Evolutionary conservation across 2,888 invertebrate species (phyloP).

Genomic region (Nineta flava): DNA sequence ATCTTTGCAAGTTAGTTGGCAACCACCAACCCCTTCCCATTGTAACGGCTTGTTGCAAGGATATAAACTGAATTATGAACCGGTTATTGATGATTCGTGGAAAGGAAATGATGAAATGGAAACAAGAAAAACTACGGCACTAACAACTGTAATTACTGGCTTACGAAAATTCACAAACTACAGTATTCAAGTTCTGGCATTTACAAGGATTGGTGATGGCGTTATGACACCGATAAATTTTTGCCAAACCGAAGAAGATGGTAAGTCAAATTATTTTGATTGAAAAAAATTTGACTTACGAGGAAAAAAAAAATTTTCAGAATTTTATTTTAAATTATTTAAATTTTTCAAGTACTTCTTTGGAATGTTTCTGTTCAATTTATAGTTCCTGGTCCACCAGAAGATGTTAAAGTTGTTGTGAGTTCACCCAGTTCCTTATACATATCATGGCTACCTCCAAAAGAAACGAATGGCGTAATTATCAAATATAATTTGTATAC

Average conservation of each 20-base stretch:
- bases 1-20: slow-evolving; percentile 65
- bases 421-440: slow-evolving; percentile 57
- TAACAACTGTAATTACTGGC: slow-evolving; percentile 51
- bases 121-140: slow-evolving; percentile 47
- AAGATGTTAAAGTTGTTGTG: slow-evolving; percentile 63
- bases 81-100: slow-evolving; percentile 34
- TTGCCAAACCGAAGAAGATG: slow-evolving; percentile 66
- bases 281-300: background rate
- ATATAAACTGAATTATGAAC: slow-evolving; percentile 53
- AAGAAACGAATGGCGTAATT: slow-evolving; percentile 58
- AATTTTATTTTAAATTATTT: background rate
- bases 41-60: slow-evolving; percentile 65
- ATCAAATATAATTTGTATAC: slow-evolving; percentile 55
- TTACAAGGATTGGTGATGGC: slow-evolving; percentile 64
- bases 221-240: slow-evolving; percentile 46
- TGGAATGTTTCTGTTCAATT: background rate
- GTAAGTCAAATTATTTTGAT: slow-evolving; percentile 25
- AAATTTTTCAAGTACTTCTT: no score
- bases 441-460: slow-evolving; percentile 63
- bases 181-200: slow-evolving; percentile 63
- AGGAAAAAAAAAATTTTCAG: no score
- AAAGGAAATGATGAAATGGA: slow-evolving; percentile 36
- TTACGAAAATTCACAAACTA: slow-evolving; percentile 66
- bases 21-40: slow-evolving; percentile 54
- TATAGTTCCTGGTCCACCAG: slow-evolving; percentile 60